Conservation (phyloP, 2,888 invertebrate species). For the Heteromurus nitidus region DNA sequence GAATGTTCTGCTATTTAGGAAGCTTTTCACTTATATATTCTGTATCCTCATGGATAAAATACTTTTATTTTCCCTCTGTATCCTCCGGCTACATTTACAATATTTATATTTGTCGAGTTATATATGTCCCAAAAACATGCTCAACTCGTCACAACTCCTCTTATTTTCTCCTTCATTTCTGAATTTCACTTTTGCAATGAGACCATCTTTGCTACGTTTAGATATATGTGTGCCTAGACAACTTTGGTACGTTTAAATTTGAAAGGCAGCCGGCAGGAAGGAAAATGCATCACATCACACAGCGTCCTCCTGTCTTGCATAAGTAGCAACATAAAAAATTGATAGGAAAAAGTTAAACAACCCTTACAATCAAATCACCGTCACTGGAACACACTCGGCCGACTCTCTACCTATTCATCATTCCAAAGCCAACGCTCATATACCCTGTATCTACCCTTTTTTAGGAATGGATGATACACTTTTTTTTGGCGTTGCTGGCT, state of each 20-base stretch:
- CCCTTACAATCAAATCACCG: conserved; percentile 19
- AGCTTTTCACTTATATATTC: no score
- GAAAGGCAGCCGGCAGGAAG: conserved; percentile 23
- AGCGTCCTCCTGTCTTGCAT: neutral
- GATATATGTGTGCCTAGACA: no score
- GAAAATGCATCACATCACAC: conserved; percentile 9
- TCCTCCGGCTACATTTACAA: no score
- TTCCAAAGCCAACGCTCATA: neutral
- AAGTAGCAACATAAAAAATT: conserved; percentile 16
- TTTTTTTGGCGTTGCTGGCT: neutral
- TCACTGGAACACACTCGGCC: neutral
- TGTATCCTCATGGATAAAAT: no score
- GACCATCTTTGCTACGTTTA: no score
- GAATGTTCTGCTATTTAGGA: no score
- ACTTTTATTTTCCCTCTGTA: no score
- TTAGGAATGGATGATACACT: neutral
- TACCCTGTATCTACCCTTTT: neutral
- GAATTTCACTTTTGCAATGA: no score
- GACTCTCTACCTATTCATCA: neutral
- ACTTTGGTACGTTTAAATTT: no score
- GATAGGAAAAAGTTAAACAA: neutral
- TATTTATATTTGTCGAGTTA: no score
- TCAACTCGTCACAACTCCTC: neutral
- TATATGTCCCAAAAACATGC: neutral
- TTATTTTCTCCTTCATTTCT: no score